A percentile compares a stretch with the other conserved stretches of the same genome.
These are phyloP conservation scores for Cepphus grylle DNA, from an alignment of 2,113 vertebrate species.

Conservation along the genomic window DNA sequence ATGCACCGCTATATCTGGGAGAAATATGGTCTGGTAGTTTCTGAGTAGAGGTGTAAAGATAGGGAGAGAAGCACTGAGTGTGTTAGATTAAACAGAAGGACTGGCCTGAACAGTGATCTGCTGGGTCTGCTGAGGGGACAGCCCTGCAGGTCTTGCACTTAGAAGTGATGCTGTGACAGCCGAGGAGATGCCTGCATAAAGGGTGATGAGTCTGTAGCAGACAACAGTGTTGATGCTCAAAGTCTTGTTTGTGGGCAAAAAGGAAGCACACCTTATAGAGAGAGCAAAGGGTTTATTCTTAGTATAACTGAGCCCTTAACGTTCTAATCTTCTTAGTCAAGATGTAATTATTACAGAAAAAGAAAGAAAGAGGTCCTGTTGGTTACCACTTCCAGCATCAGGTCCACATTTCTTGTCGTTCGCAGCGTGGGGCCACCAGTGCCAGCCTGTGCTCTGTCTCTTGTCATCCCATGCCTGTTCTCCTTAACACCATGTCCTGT, in stretches of 20 bases:
- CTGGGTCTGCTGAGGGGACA: background rate
- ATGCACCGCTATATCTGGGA: background rate
- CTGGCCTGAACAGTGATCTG: background rate
- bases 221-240: background rate
- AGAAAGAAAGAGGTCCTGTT: background rate
- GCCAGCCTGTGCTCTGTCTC: background rate
- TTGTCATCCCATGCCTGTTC: background rate
- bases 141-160: background rate
- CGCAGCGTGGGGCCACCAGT: accelerated
- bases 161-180: background rate
- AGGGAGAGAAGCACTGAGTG: background rate
- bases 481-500: accelerated
- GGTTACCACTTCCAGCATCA: background rate
- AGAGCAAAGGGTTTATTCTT: background rate
- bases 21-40: background rate
- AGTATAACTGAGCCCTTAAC: background rate
- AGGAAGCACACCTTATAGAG: background rate
- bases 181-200: background rate
- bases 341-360: background rate
- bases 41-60: background rate
- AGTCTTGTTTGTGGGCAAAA: background rate
- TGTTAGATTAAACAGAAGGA: background rate
- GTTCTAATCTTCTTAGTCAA: background rate
- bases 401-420: background rate
- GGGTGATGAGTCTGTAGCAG: background rate